Conservation (phyloP, 2,797 vertebrate species). For the Hirundo rustica region DNA sequence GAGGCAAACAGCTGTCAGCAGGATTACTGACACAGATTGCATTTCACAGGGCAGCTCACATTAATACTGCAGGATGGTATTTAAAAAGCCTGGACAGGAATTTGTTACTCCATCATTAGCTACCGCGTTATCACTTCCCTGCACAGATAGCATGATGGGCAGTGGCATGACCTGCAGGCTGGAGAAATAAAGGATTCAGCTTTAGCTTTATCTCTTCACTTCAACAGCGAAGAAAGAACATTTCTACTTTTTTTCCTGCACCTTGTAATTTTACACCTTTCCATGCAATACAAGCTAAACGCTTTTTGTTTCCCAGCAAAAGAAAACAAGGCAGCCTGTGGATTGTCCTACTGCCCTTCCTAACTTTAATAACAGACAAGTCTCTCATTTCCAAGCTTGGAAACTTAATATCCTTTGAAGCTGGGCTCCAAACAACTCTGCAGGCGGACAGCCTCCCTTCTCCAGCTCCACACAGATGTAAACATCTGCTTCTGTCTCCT, state of each 20-base stretch:
- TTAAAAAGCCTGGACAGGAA: constrained; percentile 5
- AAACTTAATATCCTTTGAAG: neutral
- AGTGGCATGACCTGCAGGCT: fast-evolving
- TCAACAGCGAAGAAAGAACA: neutral
- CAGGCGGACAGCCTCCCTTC: neutral
- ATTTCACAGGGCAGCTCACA: constrained; percentile 25
- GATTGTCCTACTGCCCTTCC: neutral
- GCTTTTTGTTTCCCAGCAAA: neutral
- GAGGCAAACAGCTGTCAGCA: constrained; percentile 66
- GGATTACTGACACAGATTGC: constrained; percentile 31
- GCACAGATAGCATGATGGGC: neutral
- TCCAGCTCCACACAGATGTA: neutral
- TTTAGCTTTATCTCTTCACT: neutral
- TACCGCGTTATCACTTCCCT: neutral
- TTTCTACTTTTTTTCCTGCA: neutral
- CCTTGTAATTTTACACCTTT: neutral
- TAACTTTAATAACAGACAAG: neutral
- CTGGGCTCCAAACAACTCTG: fast-evolving
- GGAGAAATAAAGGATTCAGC: neutral
- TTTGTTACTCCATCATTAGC: neutral
- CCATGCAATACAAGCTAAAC: neutral
- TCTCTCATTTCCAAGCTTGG: neutral
- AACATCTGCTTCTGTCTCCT: neutral
- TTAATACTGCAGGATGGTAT: neutral
- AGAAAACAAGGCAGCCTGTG: neutral